Conservation (phyloP, 2,888 invertebrate genomes). For the Noctua pronuba region DNA sequence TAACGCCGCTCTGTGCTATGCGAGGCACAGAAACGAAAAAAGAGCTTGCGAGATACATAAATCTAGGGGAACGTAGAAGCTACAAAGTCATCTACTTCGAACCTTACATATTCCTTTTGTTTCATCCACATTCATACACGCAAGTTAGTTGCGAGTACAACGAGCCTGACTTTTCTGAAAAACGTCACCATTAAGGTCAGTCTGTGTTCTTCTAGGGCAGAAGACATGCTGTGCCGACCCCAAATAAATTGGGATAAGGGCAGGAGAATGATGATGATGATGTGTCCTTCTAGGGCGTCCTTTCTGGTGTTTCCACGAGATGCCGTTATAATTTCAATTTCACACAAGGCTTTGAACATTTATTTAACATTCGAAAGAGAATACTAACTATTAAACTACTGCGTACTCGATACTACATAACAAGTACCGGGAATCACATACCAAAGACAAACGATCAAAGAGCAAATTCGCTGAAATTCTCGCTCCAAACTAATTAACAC, state of each 20-base stretch:
- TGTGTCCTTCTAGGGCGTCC: background rate
- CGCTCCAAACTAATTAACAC: constrained; percentile 4
- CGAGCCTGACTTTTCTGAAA: background rate
- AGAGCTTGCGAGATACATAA: background rate
- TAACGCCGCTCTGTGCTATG: no score
- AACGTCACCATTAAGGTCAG: no score
- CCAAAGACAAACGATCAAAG: constrained; percentile 1
- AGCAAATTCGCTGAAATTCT: background rate
- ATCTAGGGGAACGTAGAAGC: background rate
- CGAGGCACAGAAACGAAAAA: constrained; percentile 10
- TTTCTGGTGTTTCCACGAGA: background rate
- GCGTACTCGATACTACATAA: background rate
- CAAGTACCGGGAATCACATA: constrained; percentile 10
- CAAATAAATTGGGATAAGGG: no score
- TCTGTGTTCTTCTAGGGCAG: background rate
- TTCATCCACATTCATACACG: background rate
- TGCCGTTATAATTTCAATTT: background rate
- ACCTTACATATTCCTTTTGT: background rate
- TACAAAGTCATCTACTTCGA: background rate
- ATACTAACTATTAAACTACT: background rate
- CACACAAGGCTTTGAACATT: background rate
- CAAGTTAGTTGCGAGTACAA: background rate
- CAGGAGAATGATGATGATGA: no score
- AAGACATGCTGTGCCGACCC: no score
- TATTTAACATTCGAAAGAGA: background rate